Conservation (phyloP, 2,888 invertebrate genomes). For the Spodoptera picta region DNA sequence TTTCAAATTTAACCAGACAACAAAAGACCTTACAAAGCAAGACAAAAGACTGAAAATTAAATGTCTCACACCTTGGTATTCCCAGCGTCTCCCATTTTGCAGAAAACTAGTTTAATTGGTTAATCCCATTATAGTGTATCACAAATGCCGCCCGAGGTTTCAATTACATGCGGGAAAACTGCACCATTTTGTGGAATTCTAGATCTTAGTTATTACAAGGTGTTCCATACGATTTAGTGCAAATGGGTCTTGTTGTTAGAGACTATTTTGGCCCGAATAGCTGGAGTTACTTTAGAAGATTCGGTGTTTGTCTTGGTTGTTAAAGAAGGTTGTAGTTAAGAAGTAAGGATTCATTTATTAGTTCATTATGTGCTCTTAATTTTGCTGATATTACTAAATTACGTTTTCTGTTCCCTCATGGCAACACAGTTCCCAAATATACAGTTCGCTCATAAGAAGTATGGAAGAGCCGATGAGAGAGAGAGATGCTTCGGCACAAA, state of each 20-base stretch:
- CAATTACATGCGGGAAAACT: slow-evolving; percentile 41
- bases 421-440: too few species aligned
- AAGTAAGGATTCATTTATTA: too few species aligned
- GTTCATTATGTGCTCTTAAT: too few species aligned
- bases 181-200: slow-evolving; percentile 10
- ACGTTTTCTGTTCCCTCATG: too few species aligned
- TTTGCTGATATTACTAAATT: too few species aligned
- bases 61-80: slow-evolving; percentile 27
- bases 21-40: slow-evolving; percentile 6
- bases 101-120: slow-evolving; percentile 51
- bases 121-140: slow-evolving; percentile 48
- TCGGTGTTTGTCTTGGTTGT: neutral
- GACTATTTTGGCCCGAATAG: slow-evolving; percentile 18
- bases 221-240: neutral
- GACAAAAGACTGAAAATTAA: slow-evolving; percentile 34
- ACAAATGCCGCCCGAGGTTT: slow-evolving; percentile 47
- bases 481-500: too few species aligned
- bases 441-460: too few species aligned
- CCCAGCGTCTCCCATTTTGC: slow-evolving; percentile 28
- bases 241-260: slow-evolving; percentile 24
- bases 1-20: slow-evolving; percentile 5
- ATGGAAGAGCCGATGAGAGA: too few species aligned
- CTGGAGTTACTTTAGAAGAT: neutral
- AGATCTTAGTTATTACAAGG: slow-evolving; percentile 27
- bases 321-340: too few species aligned